These are phyloP conservation scores for Octodon degus DNA, from an alignment of 2,113 vertebrate genomes.

Conservation along the genomic window DNA sequence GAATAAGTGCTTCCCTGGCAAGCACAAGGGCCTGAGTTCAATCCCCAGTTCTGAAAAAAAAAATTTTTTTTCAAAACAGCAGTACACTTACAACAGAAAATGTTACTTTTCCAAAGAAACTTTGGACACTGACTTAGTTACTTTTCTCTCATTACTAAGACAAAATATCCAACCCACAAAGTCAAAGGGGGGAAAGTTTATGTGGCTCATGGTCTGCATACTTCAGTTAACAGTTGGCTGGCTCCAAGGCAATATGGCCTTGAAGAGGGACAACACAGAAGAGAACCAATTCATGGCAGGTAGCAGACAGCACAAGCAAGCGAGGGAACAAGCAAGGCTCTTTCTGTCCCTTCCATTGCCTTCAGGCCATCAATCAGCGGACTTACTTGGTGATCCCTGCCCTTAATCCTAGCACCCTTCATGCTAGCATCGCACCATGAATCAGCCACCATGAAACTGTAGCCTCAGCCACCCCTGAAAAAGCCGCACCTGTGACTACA, in stretches of 20 bases:
- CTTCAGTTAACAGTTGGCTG: not conserved
- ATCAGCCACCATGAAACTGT: not conserved
- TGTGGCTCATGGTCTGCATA: not conserved
- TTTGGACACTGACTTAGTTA: not conserved
- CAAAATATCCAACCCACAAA: not conserved
- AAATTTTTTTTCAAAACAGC: slow-evolving; percentile 8
- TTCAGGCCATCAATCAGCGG: not conserved
- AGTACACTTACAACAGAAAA: slow-evolving; percentile 15
- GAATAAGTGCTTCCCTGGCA: too few species aligned
- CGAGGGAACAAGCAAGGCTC: not conserved
- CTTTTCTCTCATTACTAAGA: not conserved
- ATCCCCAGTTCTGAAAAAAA: not conserved
- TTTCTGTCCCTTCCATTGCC: not conserved
- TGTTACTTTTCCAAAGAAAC: not conserved
- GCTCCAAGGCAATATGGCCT: not conserved
- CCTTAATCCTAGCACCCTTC: not conserved
- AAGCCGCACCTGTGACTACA: not conserved
- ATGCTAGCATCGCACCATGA: not conserved
- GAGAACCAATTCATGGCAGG: not conserved
- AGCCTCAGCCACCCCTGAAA: not conserved
- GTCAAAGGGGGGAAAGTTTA: not conserved
- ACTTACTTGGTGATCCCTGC: not conserved
- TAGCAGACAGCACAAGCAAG: not conserved
- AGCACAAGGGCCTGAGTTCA: too few species aligned
- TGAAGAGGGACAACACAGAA: not conserved